These are phyloP conservation scores for Arrhamphus sclerolepis DNA, from an alignment of 2,797 vertebrate genomes.

Conservation along the genomic window DNA sequence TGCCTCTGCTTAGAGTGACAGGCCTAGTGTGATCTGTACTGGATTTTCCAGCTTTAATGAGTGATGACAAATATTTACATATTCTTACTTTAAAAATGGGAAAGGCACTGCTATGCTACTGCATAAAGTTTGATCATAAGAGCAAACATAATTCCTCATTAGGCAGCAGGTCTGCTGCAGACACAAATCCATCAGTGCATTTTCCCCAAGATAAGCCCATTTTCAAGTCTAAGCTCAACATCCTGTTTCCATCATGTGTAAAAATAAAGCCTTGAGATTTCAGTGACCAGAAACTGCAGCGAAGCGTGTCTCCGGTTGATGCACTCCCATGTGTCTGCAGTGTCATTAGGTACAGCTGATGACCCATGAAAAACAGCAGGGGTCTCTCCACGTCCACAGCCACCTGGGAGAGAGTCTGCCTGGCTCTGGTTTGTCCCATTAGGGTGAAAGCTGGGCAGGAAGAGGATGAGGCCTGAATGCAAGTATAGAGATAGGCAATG, in stretches of 20 bases:
- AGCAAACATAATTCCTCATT: slow-evolving; percentile 18
- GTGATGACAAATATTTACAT: too few species aligned
- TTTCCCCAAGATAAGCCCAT: slow-evolving; percentile 31
- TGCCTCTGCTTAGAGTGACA: too few species aligned
- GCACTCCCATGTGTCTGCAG: slow-evolving; percentile 63
- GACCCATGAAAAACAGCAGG: slow-evolving; percentile 78
- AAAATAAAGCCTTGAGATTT: slow-evolving; percentile 74
- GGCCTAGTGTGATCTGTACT: too few species aligned
- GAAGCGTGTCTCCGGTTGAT: slow-evolving; percentile 70
- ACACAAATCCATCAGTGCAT: slow-evolving; percentile 23
- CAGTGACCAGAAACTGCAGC: slow-evolving; percentile 78
- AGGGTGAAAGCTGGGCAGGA: slow-evolving; percentile 41
- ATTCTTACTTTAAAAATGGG: too few species aligned
- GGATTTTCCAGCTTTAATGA: too few species aligned
- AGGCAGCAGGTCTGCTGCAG: slow-evolving; percentile 18
- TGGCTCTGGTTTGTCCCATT: slow-evolving; percentile 49
- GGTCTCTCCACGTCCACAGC: slow-evolving; percentile 54
- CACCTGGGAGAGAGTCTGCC: slow-evolving; percentile 65
- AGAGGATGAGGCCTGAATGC: slow-evolving; percentile 12
- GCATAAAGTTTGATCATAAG: neutral
- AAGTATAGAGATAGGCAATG: slow-evolving; percentile 27
- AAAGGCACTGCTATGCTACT: too few species aligned
- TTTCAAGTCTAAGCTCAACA: slow-evolving; percentile 53
- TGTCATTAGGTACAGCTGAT: slow-evolving; percentile 75
- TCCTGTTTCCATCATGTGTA: slow-evolving; percentile 72